Evolutionary conservation across 30 jellyfish, hydroid and myxozoan genomes (phyloP).

Genomic region (Nemopilema nomurai): DNA sequence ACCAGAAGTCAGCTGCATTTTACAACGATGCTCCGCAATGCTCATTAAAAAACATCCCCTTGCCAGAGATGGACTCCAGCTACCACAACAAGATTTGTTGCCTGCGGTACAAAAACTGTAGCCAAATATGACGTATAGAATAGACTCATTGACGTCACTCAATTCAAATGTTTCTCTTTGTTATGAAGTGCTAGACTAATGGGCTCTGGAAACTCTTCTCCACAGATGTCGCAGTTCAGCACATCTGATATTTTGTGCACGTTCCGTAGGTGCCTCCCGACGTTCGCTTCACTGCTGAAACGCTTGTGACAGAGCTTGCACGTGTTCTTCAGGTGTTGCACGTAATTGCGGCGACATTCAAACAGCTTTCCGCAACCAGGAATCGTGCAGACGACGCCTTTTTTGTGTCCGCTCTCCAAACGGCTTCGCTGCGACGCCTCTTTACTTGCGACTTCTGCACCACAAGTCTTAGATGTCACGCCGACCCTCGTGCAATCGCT

Average conservation of each 20-base stretch:
- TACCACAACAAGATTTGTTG: no score
- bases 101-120: no score
- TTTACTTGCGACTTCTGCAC: not conserved
- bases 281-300: not conserved
- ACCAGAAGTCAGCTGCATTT: no score
- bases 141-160: no score
- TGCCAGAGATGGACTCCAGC: no score
- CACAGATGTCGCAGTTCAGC: constrained; percentile 27
- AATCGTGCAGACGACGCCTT: constrained; percentile 24
- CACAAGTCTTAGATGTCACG: not conserved
- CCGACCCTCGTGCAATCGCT: no score
- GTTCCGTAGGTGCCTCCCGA: constrained; percentile 16
- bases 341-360: not conserved
- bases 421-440: not conserved
- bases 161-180: constrained; percentile 22
- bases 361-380: constrained; percentile 35
- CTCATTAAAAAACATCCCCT: no score
- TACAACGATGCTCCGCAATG: no score
- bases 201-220: constrained; percentile 38
- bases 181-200: constrained; percentile 42
- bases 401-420: not conserved
- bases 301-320: constrained; percentile 29
- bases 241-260: constrained; percentile 22
- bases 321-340: not conserved
- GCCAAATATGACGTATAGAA: no score